These are phyloP conservation scores for Chrysina gloriosa DNA, from an alignment of 2,888 invertebrate genomes.

Conservation along the genomic window DNA sequence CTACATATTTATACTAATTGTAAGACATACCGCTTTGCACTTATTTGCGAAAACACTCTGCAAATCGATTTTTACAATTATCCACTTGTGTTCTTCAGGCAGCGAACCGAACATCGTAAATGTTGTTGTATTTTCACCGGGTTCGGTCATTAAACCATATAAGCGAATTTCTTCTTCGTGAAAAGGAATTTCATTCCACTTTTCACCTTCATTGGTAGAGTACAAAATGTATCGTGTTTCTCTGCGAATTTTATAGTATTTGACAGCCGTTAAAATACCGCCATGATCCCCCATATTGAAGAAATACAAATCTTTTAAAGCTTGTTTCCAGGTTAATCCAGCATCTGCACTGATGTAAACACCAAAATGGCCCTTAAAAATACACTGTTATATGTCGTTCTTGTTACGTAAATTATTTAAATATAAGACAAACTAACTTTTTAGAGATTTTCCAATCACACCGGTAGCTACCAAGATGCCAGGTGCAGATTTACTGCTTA, in stretches of 20 bases:
- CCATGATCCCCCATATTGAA: conserved; percentile 94
- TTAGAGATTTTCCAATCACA: conserved; percentile 80
- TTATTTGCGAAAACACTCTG: conserved; percentile 65
- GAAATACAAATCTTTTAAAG: conserved; percentile 82
- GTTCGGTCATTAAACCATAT: conserved; percentile 93
- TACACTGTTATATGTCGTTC: neutral
- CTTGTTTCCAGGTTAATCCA: conserved; percentile 82
- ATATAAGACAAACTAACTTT: conserved; percentile 59
- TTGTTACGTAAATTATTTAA: neutral
- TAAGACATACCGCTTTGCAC: conserved; percentile 54
- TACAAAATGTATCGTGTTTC: conserved; percentile 85
- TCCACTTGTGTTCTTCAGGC: conserved; percentile 83
- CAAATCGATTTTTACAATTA: conserved; percentile 81
- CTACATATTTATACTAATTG: neutral
- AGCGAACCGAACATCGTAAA: conserved; percentile 93
- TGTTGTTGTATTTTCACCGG: conserved; percentile 92
- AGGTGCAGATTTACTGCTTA: conserved; percentile 88
- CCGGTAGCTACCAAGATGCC: conserved; percentile 91
- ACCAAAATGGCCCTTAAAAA: conserved; percentile 74
- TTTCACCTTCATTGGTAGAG: conserved; percentile 87
- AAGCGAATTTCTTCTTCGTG: conserved; percentile 79
- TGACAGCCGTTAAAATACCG: conserved; percentile 86
- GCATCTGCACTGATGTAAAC: conserved; percentile 86
- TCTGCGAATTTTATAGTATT: conserved; percentile 79
- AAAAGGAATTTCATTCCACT: conserved; percentile 79